Base-by-base conservation (phyloP, 2,113 vertebrate genomes). In the Cynoglossus semilaevis region DNA sequence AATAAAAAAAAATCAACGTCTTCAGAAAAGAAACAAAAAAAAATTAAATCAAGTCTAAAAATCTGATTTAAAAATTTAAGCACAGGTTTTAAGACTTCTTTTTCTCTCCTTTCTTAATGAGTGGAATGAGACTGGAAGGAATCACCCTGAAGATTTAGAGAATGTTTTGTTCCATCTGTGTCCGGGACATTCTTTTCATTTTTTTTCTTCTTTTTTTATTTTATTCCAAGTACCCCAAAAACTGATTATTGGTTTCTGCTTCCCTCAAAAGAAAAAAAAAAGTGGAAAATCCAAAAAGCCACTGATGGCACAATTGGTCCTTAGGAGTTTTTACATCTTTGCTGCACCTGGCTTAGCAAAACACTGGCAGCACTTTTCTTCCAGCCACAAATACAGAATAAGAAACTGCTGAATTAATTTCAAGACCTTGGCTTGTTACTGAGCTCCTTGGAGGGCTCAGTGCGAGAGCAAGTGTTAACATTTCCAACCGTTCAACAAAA, bases 391-490 rank as follows among this genome's bases (percentile, higher is more conserved):
- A 59, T 14, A 65, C 74, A 66, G 49, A 68, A 79, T 17, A 57
- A 78, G 76, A 77, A 76, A 62, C 51, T 17, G 18, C 74, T 77
- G 74, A 82, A 74, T 60, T 70, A 66, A 85, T 84, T 87, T 85
- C 75, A 82, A 83, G 81, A 58, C 60, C 70, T 77, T 82, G 81
- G 77, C 83, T 76, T 38, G 11, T 72, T 74, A 47, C 71, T 44
- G 74, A 80, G 71, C 65, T 67, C 70, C 72, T 76, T 74, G 68
- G 45, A 67, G 49, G 51, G 50, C 61, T 70, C 60, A 70, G 58
- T 34, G 64, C 35, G 40, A 80, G 71, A n/a, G 62, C 52, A 54
- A 68, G 82, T 79, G 81, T 83, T 84, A 87, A 89, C 74, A 77
- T 77, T 86, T 77, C 66, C 69, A 64, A 58, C 35, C 41, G 53